Percentiles rank a stretch among this genome's conserved stretches.
These are phyloP conservation scores for Clarias laeviceps DNA, from an alignment of 2,797 vertebrate genomes.

Conservation along the genomic window DNA sequence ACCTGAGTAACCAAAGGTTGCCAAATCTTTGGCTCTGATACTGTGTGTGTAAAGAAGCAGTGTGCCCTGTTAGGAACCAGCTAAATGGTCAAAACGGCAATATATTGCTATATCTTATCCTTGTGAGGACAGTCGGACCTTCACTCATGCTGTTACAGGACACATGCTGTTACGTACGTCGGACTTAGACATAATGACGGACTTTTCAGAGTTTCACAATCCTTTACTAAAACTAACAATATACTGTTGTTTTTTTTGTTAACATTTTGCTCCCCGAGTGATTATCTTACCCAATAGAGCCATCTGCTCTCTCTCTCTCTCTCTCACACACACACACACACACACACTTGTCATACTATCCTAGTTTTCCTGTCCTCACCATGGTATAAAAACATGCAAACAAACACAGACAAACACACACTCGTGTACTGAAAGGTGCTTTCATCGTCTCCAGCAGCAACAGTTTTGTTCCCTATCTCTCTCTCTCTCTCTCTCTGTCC, in stretches of 20 bases:
- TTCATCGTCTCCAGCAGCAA: background rate
- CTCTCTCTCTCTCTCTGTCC: constrained; percentile 11
- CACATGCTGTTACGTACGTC: background rate
- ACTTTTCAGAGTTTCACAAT: background rate
- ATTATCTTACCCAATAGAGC: constrained; percentile 7
- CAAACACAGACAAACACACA: background rate
- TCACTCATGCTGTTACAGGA: background rate
- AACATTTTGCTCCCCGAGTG: background rate
- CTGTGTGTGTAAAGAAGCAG: background rate
- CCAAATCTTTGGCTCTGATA: background rate
- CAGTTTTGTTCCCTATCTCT: background rate
- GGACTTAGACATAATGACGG: background rate
- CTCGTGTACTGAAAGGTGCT: constrained; percentile 3
- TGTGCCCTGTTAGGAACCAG: background rate
- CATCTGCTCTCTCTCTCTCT: background rate
- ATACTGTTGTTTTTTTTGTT: background rate
- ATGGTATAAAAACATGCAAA: background rate
- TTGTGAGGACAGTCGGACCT: background rate
- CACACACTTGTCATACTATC: background rate
- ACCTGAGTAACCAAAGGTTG: background rate
- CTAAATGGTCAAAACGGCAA: background rate
- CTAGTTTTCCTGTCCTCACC: background rate
- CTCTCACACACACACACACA: constrained; percentile 3
- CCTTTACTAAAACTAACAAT: background rate
- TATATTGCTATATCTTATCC: background rate